Evolutionary conservation across 2,888 invertebrate species (phyloP).

Genomic region (Eudasyphora cyanicolor): DNA sequence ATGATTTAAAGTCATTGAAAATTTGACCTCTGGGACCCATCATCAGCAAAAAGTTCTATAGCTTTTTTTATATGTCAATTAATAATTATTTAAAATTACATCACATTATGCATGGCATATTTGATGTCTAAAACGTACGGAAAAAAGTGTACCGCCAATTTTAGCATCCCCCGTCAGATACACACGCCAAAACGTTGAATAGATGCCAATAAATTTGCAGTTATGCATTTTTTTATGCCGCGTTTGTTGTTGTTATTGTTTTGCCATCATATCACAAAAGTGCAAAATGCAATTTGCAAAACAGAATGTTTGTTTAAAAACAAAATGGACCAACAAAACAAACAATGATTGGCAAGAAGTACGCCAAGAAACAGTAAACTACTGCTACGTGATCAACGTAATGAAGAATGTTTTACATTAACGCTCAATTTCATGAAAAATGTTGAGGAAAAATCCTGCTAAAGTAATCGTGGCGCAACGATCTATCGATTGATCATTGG

Average conservation of each 20-base stretch:
- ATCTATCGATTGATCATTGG: slow-evolving; percentile 47
- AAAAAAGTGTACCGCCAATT: no score
- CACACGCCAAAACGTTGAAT: no score
- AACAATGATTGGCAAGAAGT: slow-evolving; percentile 37
- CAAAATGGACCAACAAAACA: slow-evolving; percentile 29
- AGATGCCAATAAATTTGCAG: slow-evolving; percentile 49
- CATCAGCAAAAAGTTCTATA: no score
- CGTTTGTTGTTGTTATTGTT: neutral
- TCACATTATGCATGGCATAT: no score
- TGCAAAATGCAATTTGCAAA: slow-evolving; percentile 49
- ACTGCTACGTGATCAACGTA: slow-evolving; percentile 47
- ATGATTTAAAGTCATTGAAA: no score
- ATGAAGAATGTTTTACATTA: slow-evolving; percentile 39
- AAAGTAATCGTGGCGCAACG: neutral
- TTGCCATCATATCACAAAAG: slow-evolving; percentile 23
- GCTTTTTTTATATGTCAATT: no score
- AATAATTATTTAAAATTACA: no score
- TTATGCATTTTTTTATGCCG: slow-evolving; percentile 4
- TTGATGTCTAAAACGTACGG: no score
- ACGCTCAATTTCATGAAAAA: slow-evolving; percentile 43
- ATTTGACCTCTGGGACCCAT: no score
- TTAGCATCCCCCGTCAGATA: neutral
- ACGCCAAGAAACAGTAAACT: no score
- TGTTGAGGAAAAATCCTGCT: neutral
- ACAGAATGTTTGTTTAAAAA: slow-evolving; percentile 48